phyloP scores from a whole-genome alignment of 2,888 invertebrate genomes.

The Rhodophaea formosa region DNA sequence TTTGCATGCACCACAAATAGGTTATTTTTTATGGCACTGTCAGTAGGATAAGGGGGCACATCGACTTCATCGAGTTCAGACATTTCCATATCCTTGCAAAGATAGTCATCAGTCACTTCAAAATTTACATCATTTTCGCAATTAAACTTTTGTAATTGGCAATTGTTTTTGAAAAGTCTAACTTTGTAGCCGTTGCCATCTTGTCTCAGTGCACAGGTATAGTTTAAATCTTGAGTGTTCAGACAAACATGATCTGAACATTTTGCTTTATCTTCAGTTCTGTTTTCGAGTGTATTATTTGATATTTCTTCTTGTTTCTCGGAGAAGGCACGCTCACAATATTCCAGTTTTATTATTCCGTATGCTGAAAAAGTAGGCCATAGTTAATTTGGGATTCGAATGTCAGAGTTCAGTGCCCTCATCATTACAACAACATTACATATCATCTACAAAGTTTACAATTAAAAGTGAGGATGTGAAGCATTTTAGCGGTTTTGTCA shows the following conservation, averaged over 20 bases:
- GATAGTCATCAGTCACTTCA: conserved; percentile 42
- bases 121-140: conserved; percentile 46
- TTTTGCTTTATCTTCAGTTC: neutral
- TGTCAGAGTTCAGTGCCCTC: too few relatives aligned
- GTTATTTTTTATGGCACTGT: conserved; percentile 27
- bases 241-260: neutral
- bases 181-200: conserved; percentile 53
- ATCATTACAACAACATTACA: too few relatives aligned
- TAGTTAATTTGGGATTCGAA: too few relatives aligned
- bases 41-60: neutral
- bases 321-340: conserved; percentile 40
- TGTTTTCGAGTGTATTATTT: neutral
- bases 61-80: conserved; percentile 14
- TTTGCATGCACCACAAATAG: conserved; percentile 51
- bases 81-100: conserved; percentile 42
- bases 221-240: conserved; percentile 15
- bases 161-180: conserved; percentile 51
- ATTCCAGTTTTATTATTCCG: conserved; percentile 46
- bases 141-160: conserved; percentile 50
- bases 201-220: conserved; percentile 51
- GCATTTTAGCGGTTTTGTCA: too few relatives aligned
- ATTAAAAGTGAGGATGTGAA: too few relatives aligned
- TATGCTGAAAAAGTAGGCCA: conserved; percentile 36
- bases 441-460: too few relatives aligned
- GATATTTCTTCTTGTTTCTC: conserved; percentile 11